Base-by-base conservation (phyloP, 1,140 invertebrate species). In the Bombus polaris region DNA sequence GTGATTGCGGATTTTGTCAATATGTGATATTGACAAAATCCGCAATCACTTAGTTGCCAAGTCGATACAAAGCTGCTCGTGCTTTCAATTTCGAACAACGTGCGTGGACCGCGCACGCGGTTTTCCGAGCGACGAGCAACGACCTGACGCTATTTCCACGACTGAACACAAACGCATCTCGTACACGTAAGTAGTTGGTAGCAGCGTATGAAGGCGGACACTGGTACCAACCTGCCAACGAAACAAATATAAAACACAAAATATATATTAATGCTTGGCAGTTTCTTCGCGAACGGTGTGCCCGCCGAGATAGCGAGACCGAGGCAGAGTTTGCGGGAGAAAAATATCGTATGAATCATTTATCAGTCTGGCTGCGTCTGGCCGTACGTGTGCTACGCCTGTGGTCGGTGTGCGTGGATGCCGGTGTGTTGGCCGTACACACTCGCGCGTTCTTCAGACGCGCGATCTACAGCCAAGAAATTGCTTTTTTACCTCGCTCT, bases 341-440 rank as follows among this genome's bases (percentile, higher is more conserved):
- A 90, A 88, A 89, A 89, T 89, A 87, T 89, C 86, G 89, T 89
- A 93, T 93, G 93, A 94, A 94, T 94, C 93, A 93, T 94, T 94
- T 93, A 93, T 94, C 93, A 93, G 89, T 89, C 92, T 92, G 92
- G 93, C 92, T 92, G 66, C 76, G 75, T 62, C 83, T 86, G 18
- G 37, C 5, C 22, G 47, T 25, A 32, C 32, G 25, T 28, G 72
- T 47, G 44, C 44, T 28, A 10, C 37, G 10, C 39, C 25, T 25
- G 22, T 76, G 47, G 47, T 57, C 66, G 65, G n/a, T 10, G n/a
- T 22, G 72, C 18, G 59, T 62, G 28, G 28, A 62, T n/a, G 59
- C 28, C 59, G 28, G 0, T 47, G 12, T n/a, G 28, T 62, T n/a
- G 28, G 10, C 3, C 59, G 28, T 12, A 12, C 59, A 62, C 59